Percentiles rank a stretch among this genome's conserved stretches.
Evolutionary conservation across 2,113 vertebrate species (phyloP).

Genomic region (Sinosuthora webbiana): DNA sequence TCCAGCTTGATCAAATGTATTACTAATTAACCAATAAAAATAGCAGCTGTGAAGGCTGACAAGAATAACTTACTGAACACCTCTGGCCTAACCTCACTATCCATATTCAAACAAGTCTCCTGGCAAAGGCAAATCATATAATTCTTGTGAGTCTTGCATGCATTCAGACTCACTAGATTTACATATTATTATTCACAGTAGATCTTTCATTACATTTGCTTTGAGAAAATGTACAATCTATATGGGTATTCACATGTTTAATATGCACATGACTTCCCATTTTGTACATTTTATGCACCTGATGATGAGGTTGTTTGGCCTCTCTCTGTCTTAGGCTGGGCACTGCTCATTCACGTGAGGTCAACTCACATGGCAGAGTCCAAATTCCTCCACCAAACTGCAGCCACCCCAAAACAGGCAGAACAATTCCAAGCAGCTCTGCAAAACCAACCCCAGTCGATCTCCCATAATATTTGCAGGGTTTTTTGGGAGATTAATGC

Average conservation of each 20-base stretch:
- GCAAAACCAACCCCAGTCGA: neutral
- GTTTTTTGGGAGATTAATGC: neutral
- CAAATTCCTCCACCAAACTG: neutral
- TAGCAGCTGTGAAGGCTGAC: neutral
- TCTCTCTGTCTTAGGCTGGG: neutral
- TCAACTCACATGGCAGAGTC: neutral
- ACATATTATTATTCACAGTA: constrained; percentile 50
- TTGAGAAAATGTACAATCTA: constrained; percentile 15
- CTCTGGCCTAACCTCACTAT: constrained; percentile 25
- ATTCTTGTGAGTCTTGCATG: constrained; percentile 17
- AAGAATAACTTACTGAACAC: neutral
- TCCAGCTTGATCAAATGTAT: neutral
- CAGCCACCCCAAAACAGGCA: neutral
- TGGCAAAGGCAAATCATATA: constrained; percentile 7
- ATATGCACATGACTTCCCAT: neutral
- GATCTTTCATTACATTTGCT: constrained; percentile 18
- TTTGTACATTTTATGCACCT: neutral
- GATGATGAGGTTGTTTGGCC: neutral
- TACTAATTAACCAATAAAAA: constrained; percentile 38
- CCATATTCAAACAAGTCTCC: constrained; percentile 42
- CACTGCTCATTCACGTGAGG: neutral
- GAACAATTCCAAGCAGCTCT: neutral
- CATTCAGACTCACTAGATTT: constrained; percentile 25
- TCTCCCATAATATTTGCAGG: neutral
- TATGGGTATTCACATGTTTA: neutral